phyloP scores from a whole-genome alignment of 2,888 invertebrate species.

The Drosophila nr. fundita region DNA sequence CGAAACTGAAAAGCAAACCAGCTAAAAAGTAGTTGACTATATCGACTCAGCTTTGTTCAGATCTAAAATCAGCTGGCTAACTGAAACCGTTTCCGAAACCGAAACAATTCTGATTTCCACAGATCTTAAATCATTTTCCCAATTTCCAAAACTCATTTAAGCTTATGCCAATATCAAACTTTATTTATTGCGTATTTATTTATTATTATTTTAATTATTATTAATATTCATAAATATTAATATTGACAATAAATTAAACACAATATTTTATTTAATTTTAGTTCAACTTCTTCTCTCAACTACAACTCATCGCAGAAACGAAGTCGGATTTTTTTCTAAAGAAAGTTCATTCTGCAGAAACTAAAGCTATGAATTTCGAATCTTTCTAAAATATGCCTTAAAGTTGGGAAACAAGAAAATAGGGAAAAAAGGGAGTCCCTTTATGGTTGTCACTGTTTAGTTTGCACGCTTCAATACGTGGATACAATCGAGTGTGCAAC shows the following conservation, averaged over 20 bases:
- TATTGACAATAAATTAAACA: background rate
- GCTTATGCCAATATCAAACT: background rate
- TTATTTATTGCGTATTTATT: background rate
- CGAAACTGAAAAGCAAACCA: background rate
- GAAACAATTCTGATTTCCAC: background rate
- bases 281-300: background rate
- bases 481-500: slow-evolving; percentile 23
- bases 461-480: background rate
- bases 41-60: background rate
- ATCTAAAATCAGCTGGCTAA: background rate
- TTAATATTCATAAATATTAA: too few relatives aligned
- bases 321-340: background rate
- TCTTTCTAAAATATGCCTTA: background rate
- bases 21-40: background rate
- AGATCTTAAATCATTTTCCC: background rate
- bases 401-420: too few relatives aligned
- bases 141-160: background rate
- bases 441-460: background rate
- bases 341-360: background rate
- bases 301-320: background rate
- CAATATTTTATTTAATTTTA: background rate
- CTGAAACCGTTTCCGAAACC: background rate
- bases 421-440: background rate
- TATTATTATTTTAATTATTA: too few relatives aligned
- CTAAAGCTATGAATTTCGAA: background rate